Base-by-base conservation (phyloP, 2,113 vertebrate genomes). In the Rhabdornis inornatus region DNA sequence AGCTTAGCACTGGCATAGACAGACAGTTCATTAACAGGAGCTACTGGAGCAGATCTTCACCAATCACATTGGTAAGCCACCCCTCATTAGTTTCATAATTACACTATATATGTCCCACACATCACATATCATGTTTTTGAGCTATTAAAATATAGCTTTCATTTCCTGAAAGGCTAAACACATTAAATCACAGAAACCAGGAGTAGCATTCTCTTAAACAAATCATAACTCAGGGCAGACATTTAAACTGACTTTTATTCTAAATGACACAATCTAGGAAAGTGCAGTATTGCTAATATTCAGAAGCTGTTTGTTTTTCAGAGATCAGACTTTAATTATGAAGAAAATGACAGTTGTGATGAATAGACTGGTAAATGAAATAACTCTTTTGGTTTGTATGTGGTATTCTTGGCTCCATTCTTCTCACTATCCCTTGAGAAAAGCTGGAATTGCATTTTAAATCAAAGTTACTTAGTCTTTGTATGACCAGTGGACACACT, bases 61-160 rank as follows among this genome's bases (percentile, higher is more conserved):
- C 95, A 97, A 92, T 98, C 88, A 96, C 57, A 92, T 5, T 86
- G 83, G 56, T 75, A 93, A 97, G 83, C 33, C 30, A 44, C 57
- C 95, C 87, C 87, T 98, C 95, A 97, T 97, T 97, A 97, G 81
- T 87, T 97, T 95, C 91, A 76, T 97, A 97, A 98, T 97, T 97
- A 95, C 88, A 95, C 53, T 95, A 15, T 92, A 63, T 97, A 35
- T 92, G 53, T 94, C 94, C 91, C 94, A 94, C 85, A 96, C 70
- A 97, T 42, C 76, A 96, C 68, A 84, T 70, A 96, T 39, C 49
- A 83, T 94, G 66, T 85, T 97, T 97, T 91, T 94, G 60, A 97
- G 74, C 83, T 90, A 79, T 85, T 95, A 79, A 97, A 96, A 94
- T 92, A 96, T 55, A 96, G 89, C 56, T 89, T 95, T 96, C 80